Evolutionary conservation across 2,888 invertebrate genomes (phyloP), one percentile per base, ranked within the genome.

Genomic region (Ptychoptera albimana): DNA sequence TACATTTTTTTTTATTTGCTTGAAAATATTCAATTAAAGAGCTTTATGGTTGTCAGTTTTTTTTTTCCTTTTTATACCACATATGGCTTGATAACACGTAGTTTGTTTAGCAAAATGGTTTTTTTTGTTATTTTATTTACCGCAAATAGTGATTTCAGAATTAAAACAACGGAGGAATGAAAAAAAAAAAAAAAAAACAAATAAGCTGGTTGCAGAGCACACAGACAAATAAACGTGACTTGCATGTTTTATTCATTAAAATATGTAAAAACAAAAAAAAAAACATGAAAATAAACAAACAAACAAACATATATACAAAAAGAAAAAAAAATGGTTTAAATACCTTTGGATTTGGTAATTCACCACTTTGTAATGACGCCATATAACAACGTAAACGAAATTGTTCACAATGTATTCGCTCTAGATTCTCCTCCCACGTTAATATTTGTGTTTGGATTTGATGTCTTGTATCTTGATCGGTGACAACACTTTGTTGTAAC

Each of bases 281-380:
- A 5, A 23, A 23, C 23, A 23, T 34, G 4, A 34, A 34, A 34
- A n/a, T 8, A n/a, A 34, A 8, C 8, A 34, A 34, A 34, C n/a
- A n/a, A n/a, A n/a, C n/a, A n/a, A n/a, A n/a, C n/a, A n/a, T n/a
- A n/a, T 34, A n/a, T 34, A 10, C 8, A 5, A 23, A 23, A 5
- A 5, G 3, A 5, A 23, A 5, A 5, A 5, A 23, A 5, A 5
- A 23, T 23, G 3, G 23, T 23, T 23, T 23, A 23, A n/a, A 23
- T 70, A 93, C 94, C 82, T 96, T 96, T 42, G 94, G 94, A 70
- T 96, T 96, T 47, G 96, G 94, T 53, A 94, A 73, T 69, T 96
- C 94, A 50, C 89, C 88, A 58, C 84, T 87, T 64, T 94, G 94
- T 55, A 96, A 74, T 55, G 93, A 93, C 48, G 94, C 91, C 85